Conservation (phyloP, 2,888 invertebrate genomes). For the Eucera pruinosa region DNA sequence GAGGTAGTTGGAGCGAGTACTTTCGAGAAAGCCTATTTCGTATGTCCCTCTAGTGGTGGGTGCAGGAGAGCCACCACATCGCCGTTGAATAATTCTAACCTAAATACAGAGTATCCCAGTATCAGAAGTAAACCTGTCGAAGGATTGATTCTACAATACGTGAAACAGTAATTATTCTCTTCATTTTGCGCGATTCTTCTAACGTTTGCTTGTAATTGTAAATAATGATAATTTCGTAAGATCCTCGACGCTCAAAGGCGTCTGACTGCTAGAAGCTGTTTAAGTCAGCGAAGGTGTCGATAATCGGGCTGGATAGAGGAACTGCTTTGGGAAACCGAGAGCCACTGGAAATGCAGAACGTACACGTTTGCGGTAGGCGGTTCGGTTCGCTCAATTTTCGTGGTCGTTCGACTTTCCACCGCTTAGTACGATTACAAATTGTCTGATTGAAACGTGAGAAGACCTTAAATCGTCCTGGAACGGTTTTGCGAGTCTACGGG, state of each 20-base stretch:
- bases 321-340: constrained; percentile 25
- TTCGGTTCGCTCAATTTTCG: constrained; percentile 41
- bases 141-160: too few species aligned
- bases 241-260: constrained; percentile 46
- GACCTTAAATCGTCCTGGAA: constrained; percentile 24
- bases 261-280: constrained; percentile 30
- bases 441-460: constrained; percentile 39
- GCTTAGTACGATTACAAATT: constrained; percentile 41
- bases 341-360: constrained; percentile 23
- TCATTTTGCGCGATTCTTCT: neutral
- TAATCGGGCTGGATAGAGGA: constrained; percentile 48
- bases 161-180: too few species aligned
- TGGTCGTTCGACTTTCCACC: constrained; percentile 34
- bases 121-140: too few species aligned
- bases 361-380: constrained; percentile 31
- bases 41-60: too few species aligned
- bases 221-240: constrained; percentile 40
- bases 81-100: too few species aligned
- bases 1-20: too few species aligned
- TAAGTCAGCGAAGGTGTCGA: constrained; percentile 57
- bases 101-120: too few species aligned
- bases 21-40: too few species aligned
- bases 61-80: too few species aligned
- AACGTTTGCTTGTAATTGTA: constrained; percentile 23
- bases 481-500: neutral